phyloP scores from a whole-genome alignment of 2,888 invertebrate species.

The Mycogona germanica region DNA sequence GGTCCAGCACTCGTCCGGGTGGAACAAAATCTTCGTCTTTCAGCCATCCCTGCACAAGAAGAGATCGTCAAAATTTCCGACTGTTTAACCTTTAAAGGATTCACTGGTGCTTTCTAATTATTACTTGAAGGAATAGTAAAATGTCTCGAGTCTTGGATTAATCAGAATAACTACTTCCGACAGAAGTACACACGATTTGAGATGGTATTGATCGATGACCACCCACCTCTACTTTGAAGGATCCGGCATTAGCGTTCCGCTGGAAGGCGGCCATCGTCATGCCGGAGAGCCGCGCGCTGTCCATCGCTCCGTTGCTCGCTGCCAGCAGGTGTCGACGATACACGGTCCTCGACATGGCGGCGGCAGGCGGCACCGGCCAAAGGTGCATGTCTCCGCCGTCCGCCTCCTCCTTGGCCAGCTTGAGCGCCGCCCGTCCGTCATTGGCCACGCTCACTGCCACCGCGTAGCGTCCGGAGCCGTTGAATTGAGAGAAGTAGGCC shows the following conservation, averaged over 20 bases:
- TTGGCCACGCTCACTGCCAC: slow-evolving; percentile 26
- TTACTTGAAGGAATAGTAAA: no score
- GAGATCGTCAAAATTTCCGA: background rate
- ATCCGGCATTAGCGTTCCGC: slow-evolving; percentile 23
- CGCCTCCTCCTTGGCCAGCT: background rate
- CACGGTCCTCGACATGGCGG: slow-evolving; percentile 6
- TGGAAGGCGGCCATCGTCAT: slow-evolving; percentile 20
- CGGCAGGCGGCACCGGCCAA: background rate
- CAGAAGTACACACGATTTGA: no score
- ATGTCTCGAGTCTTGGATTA: no score
- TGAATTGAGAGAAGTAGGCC: slow-evolving; percentile 28
- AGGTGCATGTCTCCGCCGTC: background rate
- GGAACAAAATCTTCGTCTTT: slow-evolving; percentile 23
- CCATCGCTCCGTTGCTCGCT: background rate
- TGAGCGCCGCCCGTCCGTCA: slow-evolving; percentile 23
- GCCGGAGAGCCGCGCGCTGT: background rate
- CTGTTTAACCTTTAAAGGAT: background rate
- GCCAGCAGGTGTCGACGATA: background rate
- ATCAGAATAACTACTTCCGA: no score
- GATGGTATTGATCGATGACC: no score
- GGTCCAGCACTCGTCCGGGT: slow-evolving; percentile 24
- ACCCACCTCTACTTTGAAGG: slow-evolving; percentile 21
- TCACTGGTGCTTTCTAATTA: no score
- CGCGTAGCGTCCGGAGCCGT: slow-evolving; percentile 28
- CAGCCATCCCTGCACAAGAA: slow-evolving; percentile 13